phyloP scores from a whole-genome alignment of 1,140 invertebrate species.

The Galleria mellonella region DNA sequence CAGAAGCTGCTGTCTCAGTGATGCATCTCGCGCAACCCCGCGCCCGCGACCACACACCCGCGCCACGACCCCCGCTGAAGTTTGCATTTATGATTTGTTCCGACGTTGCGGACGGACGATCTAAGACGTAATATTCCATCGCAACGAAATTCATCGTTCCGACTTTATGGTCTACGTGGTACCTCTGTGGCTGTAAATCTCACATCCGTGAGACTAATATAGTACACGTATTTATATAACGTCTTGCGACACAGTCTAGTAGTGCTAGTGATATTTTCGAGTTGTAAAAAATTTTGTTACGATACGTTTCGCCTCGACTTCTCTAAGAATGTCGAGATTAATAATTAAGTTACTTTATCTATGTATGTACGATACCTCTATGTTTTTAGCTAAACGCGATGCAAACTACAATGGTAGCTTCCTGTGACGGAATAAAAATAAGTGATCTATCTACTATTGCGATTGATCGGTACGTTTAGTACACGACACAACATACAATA shows the following conservation, averaged over 20 bases:
- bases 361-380: slow-evolving; percentile 23
- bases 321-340: slow-evolving; percentile 30
- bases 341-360: slow-evolving; percentile 38
- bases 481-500: slow-evolving; percentile 51
- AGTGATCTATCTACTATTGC: slow-evolving; percentile 35
- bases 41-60: neutral
- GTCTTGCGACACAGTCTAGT: slow-evolving; percentile 47
- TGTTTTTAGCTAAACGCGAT: slow-evolving; percentile 36
- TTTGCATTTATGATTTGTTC: slow-evolving; percentile 43
- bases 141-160: slow-evolving; percentile 29
- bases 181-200: slow-evolving; percentile 57
- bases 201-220: slow-evolving; percentile 36
- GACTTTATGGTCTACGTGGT: slow-evolving; percentile 47
- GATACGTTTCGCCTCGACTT: slow-evolving; percentile 32
- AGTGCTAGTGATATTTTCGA: slow-evolving; percentile 65
- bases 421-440: slow-evolving; percentile 45
- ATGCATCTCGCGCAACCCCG: slow-evolving; percentile 35
- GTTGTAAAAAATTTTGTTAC: slow-evolving; percentile 41
- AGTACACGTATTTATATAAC: slow-evolving; percentile 56
- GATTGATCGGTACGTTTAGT: slow-evolving; percentile 46
- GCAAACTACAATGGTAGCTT: slow-evolving; percentile 47
- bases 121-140: slow-evolving; percentile 19
- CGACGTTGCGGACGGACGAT: slow-evolving; percentile 19
- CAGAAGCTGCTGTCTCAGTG: slow-evolving; percentile 87
- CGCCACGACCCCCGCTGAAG: slow-evolving; percentile 16